Conservation (phyloP, 2,797 vertebrate species). For the Anguilla anguilla region DNA sequence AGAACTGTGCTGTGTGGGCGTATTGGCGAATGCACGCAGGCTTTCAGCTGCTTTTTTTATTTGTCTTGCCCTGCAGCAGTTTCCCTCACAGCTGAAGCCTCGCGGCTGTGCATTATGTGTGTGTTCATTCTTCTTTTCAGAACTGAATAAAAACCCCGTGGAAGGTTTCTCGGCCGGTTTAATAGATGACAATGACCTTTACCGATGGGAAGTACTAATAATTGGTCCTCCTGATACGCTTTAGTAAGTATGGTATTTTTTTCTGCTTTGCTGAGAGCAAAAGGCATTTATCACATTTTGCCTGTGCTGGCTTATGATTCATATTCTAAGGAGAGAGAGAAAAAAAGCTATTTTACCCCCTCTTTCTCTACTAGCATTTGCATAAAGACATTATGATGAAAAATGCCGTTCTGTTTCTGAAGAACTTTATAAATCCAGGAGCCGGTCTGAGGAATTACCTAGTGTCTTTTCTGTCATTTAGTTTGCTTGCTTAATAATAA, state of each 20-base stretch:
- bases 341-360: neutral
- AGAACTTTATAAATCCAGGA: neutral
- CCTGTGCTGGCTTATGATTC: neutral
- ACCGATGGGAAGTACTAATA: conserved; percentile 99
- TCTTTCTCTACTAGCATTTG: neutral
- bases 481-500: neutral
- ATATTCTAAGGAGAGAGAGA: neutral
- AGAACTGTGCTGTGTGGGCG: neutral
- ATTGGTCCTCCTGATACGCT: conserved; percentile 97
- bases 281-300: neutral
- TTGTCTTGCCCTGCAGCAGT: conserved; percentile 1
- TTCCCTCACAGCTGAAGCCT: neutral
- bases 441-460: neutral
- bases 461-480: neutral
- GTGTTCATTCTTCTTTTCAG: conserved; percentile 62
- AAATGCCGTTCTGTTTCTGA: neutral
- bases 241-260: conserved; percentile 84
- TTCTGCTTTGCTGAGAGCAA: neutral
- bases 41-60: neutral
- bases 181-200: conserved; percentile 98
- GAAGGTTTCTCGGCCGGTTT: conserved; percentile 99
- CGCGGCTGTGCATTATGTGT: neutral
- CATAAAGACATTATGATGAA: neutral
- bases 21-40: neutral
- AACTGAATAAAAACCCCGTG: conserved; percentile 99